Base-by-base conservation (phyloP, 2,888 invertebrate genomes). In the Polyploca ridens region DNA sequence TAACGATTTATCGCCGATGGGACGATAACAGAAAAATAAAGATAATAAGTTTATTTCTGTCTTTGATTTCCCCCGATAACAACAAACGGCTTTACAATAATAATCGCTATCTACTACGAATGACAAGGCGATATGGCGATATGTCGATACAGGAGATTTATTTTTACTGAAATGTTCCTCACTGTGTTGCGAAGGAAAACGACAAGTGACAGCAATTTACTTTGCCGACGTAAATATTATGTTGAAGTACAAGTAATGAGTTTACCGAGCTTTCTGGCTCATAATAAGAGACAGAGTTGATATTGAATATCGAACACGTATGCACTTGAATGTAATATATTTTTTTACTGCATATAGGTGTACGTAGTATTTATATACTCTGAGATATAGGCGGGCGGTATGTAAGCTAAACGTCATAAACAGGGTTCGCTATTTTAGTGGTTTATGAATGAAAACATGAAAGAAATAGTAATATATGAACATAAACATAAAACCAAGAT, bases 31-130 rank as follows among this genome's bases (percentile, higher is more conserved):
- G 70, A 72, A 72, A 73, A 59, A 67, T 33, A 63, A 63, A 63
- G 77, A 79, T 79, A 75, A 68, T 27, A n/a, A 38, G 64, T 75
- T 75, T 79, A 79, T 79, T 79, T 77, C 71, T 74, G 79, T 75
- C 74, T 79, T 74, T 79, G 79, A 79, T 79, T 79, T 79, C 60
- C 60, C n/a, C 63, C 68, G 79, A 79, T 79, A 79, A 75, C 58
- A 62, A 46, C 62, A 41, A 63, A 49, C 7, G n/a, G 60, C 62
- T 44, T 65, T 61, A 68, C 64, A 70, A 66, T 66, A 76, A 72
- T 69, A 70, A 69, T 65, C 14, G 49, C 8, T 78, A 76, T 72
- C 70, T 68, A 60, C 60, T 10, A 54, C 19, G n/a, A 19, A 19
- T 19, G n/a, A 54, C 41, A 41, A 41, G 13, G 8, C 10, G 38